A percentile compares a stretch with the other conserved stretches of the same genome.
These are phyloP conservation scores for Microplitis demolitor DNA, from an alignment of 1,140 invertebrate genomes.

Conservation along the genomic window DNA sequence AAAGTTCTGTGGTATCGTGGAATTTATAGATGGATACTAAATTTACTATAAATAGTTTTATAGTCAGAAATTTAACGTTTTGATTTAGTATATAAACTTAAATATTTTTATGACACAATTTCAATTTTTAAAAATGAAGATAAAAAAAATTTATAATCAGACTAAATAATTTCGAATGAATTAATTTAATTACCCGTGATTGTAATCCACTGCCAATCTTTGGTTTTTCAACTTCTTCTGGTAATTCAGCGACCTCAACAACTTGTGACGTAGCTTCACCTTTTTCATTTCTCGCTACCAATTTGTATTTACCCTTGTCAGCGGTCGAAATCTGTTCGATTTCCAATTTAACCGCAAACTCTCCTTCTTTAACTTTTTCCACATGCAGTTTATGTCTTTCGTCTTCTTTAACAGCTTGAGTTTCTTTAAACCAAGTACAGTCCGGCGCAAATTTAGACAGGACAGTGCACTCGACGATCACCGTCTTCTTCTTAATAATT, in stretches of 20 bases:
- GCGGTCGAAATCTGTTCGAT: conserved; percentile 76
- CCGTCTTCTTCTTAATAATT: conserved; percentile 86
- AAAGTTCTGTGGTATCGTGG: too few relatives aligned
- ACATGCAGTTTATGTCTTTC: conserved; percentile 75
- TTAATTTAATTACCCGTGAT: conserved; percentile 67
- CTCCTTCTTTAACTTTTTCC: conserved; percentile 81
- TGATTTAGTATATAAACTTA: background rate
- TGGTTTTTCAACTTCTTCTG: conserved; percentile 68
- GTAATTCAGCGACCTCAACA: conserved; percentile 83
- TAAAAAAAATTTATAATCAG: conserved; percentile 3
- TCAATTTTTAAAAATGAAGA: background rate
- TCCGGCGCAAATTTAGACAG: conserved; percentile 86
- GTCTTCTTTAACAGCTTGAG: conserved; percentile 76
- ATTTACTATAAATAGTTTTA: too few relatives aligned
- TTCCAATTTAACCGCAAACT: conserved; percentile 86
- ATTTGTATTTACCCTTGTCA: conserved; percentile 88
- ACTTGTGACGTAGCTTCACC: conserved; percentile 89
- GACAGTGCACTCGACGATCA: conserved; percentile 89
- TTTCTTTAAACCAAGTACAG: conserved; percentile 89
- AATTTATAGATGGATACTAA: too few relatives aligned
- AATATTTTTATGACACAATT: background rate
- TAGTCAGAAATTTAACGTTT: too few relatives aligned
- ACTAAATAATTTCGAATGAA: background rate
- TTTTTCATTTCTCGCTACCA: conserved; percentile 91
- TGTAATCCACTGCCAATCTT: conserved; percentile 76